phyloP scores from a whole-genome alignment of 2,797 vertebrate genomes.

The Chaenodraco wilsoni region DNA sequence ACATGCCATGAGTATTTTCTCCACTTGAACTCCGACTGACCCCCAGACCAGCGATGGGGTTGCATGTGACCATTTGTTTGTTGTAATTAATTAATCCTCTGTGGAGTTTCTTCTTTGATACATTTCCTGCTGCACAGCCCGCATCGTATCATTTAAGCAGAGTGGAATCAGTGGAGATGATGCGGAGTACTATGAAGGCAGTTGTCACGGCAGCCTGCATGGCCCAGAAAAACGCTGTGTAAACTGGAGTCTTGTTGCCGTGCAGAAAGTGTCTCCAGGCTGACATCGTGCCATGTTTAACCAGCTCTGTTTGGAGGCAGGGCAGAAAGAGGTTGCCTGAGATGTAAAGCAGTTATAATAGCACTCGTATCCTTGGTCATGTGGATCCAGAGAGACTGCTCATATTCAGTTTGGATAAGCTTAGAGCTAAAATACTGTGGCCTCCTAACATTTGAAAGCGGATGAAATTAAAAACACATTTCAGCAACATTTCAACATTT shows the following conservation, averaged over 20 bases:
- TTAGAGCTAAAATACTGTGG: conserved; percentile 6
- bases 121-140: conserved; percentile 42
- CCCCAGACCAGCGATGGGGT: conserved; percentile 33
- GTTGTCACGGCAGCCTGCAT: conserved; percentile 63
- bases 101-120: conserved; percentile 47
- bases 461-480: conserved; percentile 37
- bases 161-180: conserved; percentile 53
- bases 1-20: conserved; percentile 36
- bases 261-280: conserved; percentile 62
- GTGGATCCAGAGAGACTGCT: conserved; percentile 35
- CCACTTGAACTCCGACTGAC: conserved; percentile 66
- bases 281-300: conserved; percentile 61
- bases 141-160: conserved; percentile 54
- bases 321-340: conserved; percentile 33
- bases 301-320: conserved; percentile 47
- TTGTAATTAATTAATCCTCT: conserved; percentile 67
- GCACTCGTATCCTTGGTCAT: conserved; percentile 33
- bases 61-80: conserved; percentile 64
- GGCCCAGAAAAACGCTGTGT: conserved; percentile 56
- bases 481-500: conserved; percentile 15
- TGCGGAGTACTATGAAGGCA: conserved; percentile 60
- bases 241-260: conserved; percentile 60
- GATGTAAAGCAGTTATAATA: conserved; percentile 50
- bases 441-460: conserved; percentile 31
- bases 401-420: conserved; percentile 27